Conservation (phyloP, 2,113 vertebrate species). For the Nycticryphes semicollaris region DNA sequence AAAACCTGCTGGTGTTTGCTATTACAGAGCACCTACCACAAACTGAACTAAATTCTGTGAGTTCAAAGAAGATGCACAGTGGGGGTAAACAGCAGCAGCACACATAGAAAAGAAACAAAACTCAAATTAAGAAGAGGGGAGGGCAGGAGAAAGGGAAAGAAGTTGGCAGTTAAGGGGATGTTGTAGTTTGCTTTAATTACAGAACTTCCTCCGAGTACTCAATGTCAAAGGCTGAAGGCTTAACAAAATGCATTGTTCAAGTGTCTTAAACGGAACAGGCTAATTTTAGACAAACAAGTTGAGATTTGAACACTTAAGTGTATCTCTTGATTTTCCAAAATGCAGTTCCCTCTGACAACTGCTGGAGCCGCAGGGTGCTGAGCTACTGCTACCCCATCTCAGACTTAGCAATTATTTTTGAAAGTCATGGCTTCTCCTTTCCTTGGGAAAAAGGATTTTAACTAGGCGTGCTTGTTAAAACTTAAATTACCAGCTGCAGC, state of each 20-base stretch:
- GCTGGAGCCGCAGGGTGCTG: not conserved
- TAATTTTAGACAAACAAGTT: slow-evolving; percentile 31
- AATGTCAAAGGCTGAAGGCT: not conserved
- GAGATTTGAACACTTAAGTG: not conserved
- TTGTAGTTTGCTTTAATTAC: not conserved
- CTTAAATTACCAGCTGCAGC: slow-evolving; percentile 57
- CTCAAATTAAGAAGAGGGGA: not conserved
- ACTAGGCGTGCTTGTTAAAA: slow-evolving; percentile 30
- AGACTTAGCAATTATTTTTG: not conserved
- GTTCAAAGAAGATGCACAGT: not conserved
- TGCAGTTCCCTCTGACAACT: not conserved
- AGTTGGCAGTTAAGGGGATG: not conserved
- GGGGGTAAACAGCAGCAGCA: not conserved
- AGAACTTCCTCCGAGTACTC: not conserved
- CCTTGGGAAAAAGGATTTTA: slow-evolving; percentile 24
- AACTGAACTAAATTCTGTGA: not conserved
- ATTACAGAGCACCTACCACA: not conserved
- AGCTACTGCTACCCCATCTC: not conserved
- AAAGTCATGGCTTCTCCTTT: slow-evolving; percentile 10
- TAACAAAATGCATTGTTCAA: not conserved
- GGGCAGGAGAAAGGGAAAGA: not conserved
- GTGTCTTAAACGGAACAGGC: slow-evolving; percentile 13
- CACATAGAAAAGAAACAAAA: not conserved
- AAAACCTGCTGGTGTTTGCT: not conserved
- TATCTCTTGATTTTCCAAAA: slow-evolving; percentile 3